Percentiles rank a stretch among this genome's conserved stretches.
phyloP scores from a whole-genome alignment of 2,888 invertebrate genomes.

The Galerucella calmariensis region DNA sequence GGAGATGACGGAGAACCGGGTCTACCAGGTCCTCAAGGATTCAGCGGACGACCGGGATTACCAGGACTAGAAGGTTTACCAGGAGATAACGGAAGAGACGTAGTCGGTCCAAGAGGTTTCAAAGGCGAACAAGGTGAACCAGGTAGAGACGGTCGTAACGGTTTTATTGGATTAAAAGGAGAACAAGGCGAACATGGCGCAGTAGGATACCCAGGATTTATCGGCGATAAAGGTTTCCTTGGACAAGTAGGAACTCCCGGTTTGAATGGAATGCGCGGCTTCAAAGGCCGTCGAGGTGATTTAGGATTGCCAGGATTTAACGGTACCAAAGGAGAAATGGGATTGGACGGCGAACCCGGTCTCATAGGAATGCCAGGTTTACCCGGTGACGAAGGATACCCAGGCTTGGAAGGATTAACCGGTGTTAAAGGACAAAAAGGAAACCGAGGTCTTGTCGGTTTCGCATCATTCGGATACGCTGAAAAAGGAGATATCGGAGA shows the following conservation, averaged over 20 bases:
- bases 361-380: conserved; percentile 67
- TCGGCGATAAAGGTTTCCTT: conserved; percentile 65
- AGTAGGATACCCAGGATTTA: conserved; percentile 63
- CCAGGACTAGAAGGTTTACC: conserved; percentile 67
- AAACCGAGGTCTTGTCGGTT: conserved; percentile 65
- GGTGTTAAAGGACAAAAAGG: conserved; percentile 70
- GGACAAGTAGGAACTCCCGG: conserved; percentile 67
- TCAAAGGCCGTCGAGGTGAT: conserved; percentile 70
- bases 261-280: conserved; percentile 65
- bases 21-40: conserved; percentile 51
- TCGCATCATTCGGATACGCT: conserved; percentile 59
- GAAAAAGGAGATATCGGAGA: conserved; percentile 69
- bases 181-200: conserved; percentile 70
- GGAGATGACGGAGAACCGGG: conserved; percentile 68
- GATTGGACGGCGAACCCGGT: conserved; percentile 82
- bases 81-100: conserved; percentile 61
- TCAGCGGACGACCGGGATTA: conserved; percentile 50
- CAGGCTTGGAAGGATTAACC: conserved; percentile 66
- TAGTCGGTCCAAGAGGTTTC: conserved; percentile 69
- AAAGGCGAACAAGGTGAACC: conserved; percentile 66
- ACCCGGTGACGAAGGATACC: conserved; percentile 68
- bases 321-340: conserved; percentile 73
- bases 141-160: conserved; percentile 72
- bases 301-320: conserved; percentile 54
- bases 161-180: conserved; percentile 73